phyloP scores from a whole-genome alignment of 1,140 invertebrate species.

The Acromyrmex heyeri region DNA sequence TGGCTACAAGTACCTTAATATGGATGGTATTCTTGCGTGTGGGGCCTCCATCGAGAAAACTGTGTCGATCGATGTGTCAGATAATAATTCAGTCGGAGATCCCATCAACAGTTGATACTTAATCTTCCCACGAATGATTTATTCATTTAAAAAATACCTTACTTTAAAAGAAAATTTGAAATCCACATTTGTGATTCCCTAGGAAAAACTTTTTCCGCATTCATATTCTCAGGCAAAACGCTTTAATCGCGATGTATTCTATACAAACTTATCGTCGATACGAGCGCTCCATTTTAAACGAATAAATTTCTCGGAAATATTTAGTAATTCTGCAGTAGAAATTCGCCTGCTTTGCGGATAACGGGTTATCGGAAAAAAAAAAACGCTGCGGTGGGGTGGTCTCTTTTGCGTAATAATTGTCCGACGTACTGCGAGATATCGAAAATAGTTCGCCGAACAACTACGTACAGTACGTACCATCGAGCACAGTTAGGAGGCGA shows the following conservation, averaged over 20 bases:
- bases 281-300: slow-evolving; percentile 14
- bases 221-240: not conserved
- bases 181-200: not conserved
- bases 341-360: slow-evolving; percentile 26
- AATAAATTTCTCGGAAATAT: slow-evolving; percentile 39
- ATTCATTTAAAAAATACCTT: not conserved
- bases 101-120: not conserved
- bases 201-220: not conserved
- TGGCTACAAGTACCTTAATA: slow-evolving; percentile 1
- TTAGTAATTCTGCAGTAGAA: slow-evolving; percentile 11
- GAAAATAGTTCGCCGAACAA: slow-evolving; percentile 54
- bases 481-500: slow-evolving; percentile 36
- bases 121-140: not conserved
- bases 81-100: slow-evolving; percentile 5
- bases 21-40: not conserved
- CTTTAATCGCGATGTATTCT: not conserved
- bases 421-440: slow-evolving; percentile 51
- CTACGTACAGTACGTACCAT: slow-evolving; percentile 11
- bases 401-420: slow-evolving; percentile 60
- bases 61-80: not conserved
- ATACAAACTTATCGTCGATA: not conserved
- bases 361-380: slow-evolving; percentile 39
- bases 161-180: not conserved
- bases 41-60: not conserved
- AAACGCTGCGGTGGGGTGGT: slow-evolving; percentile 8